These are phyloP conservation scores for Cephus rjabovi DNA, from an alignment of 2,888 invertebrate species.

Conservation along the genomic window DNA sequence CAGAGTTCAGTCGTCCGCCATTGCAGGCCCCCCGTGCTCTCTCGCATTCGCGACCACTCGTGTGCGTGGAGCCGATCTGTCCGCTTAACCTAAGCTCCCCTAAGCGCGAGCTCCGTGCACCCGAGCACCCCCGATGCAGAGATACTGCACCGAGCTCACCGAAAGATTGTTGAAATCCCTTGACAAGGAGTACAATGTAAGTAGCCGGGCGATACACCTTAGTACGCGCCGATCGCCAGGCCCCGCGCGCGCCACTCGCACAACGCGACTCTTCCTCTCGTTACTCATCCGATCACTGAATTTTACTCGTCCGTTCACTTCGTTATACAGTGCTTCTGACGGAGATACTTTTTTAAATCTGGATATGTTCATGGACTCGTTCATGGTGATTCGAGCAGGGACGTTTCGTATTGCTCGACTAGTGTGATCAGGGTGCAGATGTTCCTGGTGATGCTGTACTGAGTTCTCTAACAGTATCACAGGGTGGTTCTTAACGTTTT, in stretches of 20 bases:
- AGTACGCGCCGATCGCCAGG: not conserved
- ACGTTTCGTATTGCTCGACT: not conserved
- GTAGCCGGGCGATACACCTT: conserved; percentile 66
- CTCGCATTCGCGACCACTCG: conserved; percentile 57
- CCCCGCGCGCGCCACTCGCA: not conserved
- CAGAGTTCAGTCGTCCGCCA: conserved; percentile 68
- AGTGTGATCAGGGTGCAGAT: not conserved
- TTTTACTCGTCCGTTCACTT: not conserved
- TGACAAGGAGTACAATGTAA: conserved; percentile 98
- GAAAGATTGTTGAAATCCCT: conserved; percentile 96
- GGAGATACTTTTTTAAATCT: not conserved
- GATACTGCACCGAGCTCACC: conserved; percentile 83
- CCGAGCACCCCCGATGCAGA: conserved; percentile 68
- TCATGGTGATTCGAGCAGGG: not conserved
- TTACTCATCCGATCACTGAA: not conserved
- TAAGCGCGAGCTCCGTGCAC: conserved; percentile 53
- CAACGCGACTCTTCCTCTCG: not conserved
- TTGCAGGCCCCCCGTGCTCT: conserved; percentile 64
- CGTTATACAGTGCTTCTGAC: not conserved
- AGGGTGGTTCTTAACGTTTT: not conserved
- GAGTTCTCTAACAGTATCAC: not conserved
- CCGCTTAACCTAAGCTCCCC: conserved; percentile 49
- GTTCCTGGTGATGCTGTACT: not conserved
- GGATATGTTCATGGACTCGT: not conserved
- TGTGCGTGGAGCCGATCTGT: conserved; percentile 52